A percentile compares a stretch with the other conserved stretches of the same genome.
Evolutionary conservation across 2,113 vertebrate genomes (phyloP).

Genomic region (Paradoxurus hermaphroditus): DNA sequence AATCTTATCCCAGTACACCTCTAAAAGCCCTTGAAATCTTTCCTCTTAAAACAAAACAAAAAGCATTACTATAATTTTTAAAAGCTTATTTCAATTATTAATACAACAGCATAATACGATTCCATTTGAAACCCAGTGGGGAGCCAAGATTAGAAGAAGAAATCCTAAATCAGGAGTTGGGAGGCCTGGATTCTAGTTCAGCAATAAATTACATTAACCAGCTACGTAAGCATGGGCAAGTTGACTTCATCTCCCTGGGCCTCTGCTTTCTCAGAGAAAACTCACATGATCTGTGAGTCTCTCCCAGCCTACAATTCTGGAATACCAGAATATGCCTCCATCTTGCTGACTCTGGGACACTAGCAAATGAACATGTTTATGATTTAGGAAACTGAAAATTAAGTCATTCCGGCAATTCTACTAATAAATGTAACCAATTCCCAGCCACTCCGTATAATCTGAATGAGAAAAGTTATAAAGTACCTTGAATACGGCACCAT

Average conservation of each 20-base stretch:
- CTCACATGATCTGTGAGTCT: not conserved
- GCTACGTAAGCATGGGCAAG: not conserved
- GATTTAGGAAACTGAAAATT: constrained; percentile 36
- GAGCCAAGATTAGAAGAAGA: constrained; percentile 32
- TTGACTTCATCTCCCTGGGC: constrained; percentile 1
- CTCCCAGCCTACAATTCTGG: constrained; percentile 7
- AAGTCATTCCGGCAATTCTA: not conserved
- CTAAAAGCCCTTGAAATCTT: constrained; percentile 37
- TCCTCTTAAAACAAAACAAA: not conserved
- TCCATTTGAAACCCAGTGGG: constrained; percentile 48
- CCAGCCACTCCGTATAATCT: not conserved
- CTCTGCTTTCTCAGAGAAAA: constrained; percentile 9
- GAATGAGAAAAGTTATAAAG: not conserved
- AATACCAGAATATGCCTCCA: not conserved
- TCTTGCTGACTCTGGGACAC: not conserved
- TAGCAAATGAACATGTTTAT: not conserved
- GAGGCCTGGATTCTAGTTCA: constrained; percentile 17
- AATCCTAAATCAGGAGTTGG: not conserved
- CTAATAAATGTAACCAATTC: not conserved
- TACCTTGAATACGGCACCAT: not conserved
- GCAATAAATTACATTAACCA: constrained; percentile 39
- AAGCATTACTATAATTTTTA: not conserved
- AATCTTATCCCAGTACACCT: not conserved
- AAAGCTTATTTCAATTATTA: constrained; percentile 52
- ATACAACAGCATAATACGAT: not conserved